Evolutionary conservation across 2,888 invertebrate species (phyloP).

Genomic region (Spicauda simplicius): DNA sequence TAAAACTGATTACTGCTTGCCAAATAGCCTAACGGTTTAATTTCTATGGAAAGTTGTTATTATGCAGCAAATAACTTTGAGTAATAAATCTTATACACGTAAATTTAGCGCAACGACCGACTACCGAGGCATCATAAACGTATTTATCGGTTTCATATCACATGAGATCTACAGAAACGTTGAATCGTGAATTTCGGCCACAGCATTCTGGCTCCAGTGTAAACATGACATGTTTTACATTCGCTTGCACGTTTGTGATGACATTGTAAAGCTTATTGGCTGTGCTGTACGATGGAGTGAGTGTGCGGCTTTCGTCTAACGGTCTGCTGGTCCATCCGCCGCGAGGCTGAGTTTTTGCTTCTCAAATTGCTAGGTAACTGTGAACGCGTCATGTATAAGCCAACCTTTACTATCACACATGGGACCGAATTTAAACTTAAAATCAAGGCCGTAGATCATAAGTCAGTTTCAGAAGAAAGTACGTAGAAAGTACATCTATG

Average conservation of each 20-base stretch:
- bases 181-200: constrained; percentile 20
- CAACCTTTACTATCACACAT: constrained; percentile 20
- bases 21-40: too few species aligned
- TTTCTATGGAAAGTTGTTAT: too few species aligned
- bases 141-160: constrained; percentile 40
- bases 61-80: constrained; percentile 1
- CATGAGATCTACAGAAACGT: constrained; percentile 29
- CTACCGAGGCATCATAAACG: constrained; percentile 37
- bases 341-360: constrained; percentile 71
- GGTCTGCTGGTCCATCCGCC: constrained; percentile 59
- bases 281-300: constrained; percentile 45
- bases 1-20: too few species aligned
- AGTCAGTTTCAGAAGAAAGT: not conserved
- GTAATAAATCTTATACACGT: constrained; percentile 3
- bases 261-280: constrained; percentile 19
- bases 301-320: constrained; percentile 65
- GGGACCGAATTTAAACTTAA: constrained; percentile 52
- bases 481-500: not conserved
- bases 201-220: constrained; percentile 29
- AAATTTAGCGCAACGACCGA: constrained; percentile 44
- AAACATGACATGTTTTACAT: constrained; percentile 32
- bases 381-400: constrained; percentile 55
- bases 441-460: constrained; percentile 26
- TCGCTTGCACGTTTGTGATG: constrained; percentile 28
- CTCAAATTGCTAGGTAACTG: constrained; percentile 72